Conservation (phyloP, 2,797 vertebrate genomes). For the Rhinophrynus dorsalis region DNA sequence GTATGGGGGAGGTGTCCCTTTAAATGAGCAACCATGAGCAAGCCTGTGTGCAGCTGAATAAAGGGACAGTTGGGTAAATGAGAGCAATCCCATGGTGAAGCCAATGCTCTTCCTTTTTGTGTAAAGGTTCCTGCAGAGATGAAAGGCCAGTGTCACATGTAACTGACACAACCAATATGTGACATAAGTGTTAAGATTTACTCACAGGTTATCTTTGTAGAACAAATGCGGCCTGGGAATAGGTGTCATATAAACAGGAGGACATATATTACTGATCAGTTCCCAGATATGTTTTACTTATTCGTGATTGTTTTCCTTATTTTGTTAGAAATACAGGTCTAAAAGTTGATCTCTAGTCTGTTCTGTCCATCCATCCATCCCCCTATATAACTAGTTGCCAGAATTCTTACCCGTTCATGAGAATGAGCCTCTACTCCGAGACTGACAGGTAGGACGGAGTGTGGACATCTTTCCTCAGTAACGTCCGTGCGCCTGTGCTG, state of each 20-base stretch:
- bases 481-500: no score
- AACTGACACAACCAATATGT: neutral
- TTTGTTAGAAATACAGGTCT: no score
- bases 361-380: no score
- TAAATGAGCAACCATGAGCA: no score
- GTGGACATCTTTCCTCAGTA: no score
- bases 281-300: neutral
- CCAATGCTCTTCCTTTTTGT: neutral
- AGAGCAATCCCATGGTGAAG: neutral
- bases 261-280: neutral
- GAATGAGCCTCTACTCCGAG: no score
- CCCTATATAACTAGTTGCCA: no score
- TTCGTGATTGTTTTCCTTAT: neutral
- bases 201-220: neutral
- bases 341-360: no score
- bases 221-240: neutral
- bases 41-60: no score
- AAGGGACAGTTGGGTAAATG: neutral
- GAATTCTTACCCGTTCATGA: no score
- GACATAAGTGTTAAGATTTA: conserved; percentile 2
- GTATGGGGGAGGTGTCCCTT: no score
- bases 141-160: neutral
- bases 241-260: neutral
- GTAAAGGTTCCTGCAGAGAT: neutral
- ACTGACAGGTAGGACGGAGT: no score